A percentile compares a stretch with the other conserved stretches of the same genome.
phyloP scores from a whole-genome alignment of 2,113 vertebrate genomes.

The Columba livia region DNA sequence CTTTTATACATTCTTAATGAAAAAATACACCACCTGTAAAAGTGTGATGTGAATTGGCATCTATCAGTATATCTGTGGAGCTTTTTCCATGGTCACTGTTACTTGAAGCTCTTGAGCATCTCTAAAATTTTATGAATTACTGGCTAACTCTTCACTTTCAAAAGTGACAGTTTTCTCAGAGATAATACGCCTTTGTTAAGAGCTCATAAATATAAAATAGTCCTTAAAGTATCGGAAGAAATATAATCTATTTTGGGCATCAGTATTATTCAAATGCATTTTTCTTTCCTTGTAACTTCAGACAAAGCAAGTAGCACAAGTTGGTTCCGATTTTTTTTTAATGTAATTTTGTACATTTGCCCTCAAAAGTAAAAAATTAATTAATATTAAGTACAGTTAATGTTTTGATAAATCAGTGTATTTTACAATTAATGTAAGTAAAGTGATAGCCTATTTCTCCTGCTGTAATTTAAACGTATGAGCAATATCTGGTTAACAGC shows the following conservation, averaged over 20 bases:
- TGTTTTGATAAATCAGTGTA: not conserved
- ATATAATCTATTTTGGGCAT: not conserved
- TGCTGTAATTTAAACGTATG: constrained; percentile 1
- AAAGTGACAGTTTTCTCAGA: not conserved
- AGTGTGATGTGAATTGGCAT: constrained; percentile 15
- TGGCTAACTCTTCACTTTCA: not conserved
- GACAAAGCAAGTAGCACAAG: not conserved
- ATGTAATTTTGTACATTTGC: not conserved
- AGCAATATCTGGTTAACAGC: not conserved
- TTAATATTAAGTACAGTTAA: not conserved
- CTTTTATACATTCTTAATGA: not conserved
- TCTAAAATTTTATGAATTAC: not conserved
- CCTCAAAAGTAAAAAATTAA: not conserved
- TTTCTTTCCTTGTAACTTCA: not conserved
- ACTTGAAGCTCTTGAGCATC: constrained; percentile 2
- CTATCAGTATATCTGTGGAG: not conserved
- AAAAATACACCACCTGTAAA: not conserved
- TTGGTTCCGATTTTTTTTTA: not conserved
- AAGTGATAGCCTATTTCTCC: not conserved
- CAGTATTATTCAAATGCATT: not conserved
- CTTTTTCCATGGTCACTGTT: not conserved
- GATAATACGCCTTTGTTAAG: not conserved
- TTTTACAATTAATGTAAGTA: not conserved
- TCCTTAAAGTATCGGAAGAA: not conserved
- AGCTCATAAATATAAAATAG: constrained; percentile 8